Evolutionary conservation across 2,113 vertebrate species (phyloP).

Genomic region (Chionodraco myersi): DNA sequence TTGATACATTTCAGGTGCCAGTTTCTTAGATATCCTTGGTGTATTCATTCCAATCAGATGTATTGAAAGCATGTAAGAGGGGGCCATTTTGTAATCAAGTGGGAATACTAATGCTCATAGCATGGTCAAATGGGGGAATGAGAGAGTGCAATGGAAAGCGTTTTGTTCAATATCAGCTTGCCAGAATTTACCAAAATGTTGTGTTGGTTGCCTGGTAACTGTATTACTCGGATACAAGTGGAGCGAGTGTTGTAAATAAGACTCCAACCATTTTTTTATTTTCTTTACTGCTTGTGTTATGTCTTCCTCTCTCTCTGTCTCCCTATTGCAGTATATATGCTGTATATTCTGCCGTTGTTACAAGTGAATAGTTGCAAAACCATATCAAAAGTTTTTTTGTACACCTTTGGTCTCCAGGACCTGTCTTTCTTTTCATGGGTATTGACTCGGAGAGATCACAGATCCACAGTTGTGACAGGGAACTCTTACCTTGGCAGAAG

Average conservation of each 20-base stretch:
- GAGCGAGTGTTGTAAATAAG: conserved; percentile 44
- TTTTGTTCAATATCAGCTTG: conserved; percentile 74
- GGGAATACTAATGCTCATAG: conserved; percentile 60
- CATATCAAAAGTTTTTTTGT: neutral
- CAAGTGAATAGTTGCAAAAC: conserved; percentile 18
- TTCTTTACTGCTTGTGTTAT: conserved; percentile 25
- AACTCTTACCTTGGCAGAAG: conserved; percentile 52
- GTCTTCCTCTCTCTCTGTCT: conserved; percentile 26
- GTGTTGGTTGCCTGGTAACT: conserved; percentile 77
- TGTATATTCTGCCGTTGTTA: conserved; percentile 13
- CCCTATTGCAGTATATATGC: neutral
- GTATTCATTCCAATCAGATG: conserved; percentile 36
- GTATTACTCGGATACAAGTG: conserved; percentile 65
- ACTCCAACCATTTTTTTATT: conserved; percentile 39
- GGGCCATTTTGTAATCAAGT: conserved; percentile 54
- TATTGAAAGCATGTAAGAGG: conserved; percentile 28
- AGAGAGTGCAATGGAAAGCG: conserved; percentile 67
- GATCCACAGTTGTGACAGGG: conserved; percentile 56
- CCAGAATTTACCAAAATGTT: conserved; percentile 70
- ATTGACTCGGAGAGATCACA: conserved; percentile 54
- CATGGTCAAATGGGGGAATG: conserved; percentile 57
- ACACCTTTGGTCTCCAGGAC: neutral
- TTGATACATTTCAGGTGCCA: conserved; percentile 9
- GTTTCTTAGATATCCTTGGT: neutral
- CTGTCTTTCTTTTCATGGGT: neutral